Evolutionary conservation across 2,888 invertebrate species (phyloP).

Genomic region (Eumacrocentrus americanus): DNA sequence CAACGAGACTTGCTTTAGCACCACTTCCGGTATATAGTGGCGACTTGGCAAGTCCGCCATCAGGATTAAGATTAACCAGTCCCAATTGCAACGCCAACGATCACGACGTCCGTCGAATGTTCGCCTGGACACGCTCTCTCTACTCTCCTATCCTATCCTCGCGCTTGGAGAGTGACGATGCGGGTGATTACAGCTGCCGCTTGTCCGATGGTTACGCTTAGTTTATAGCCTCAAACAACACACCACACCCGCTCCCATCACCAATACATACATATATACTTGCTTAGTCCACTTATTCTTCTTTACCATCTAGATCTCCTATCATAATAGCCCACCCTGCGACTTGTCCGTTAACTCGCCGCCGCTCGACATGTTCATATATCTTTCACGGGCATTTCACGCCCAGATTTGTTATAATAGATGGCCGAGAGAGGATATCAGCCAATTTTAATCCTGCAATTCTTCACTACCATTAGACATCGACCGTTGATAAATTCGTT

Average conservation of each 20-base stretch:
- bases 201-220: constrained; percentile 20
- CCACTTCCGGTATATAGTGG: background rate
- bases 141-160: background rate
- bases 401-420: constrained; percentile 33
- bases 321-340: constrained; percentile 31
- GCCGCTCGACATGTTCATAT: constrained; percentile 16
- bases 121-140: background rate
- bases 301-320: constrained; percentile 21
- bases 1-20: background rate
- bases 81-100: constrained; percentile 11
- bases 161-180: constrained; percentile 1
- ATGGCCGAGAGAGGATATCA: constrained; percentile 1
- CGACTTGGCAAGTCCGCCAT: background rate
- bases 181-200: constrained; percentile 23
- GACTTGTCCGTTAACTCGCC: constrained; percentile 9
- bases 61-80: constrained; percentile 14
- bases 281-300: constrained; percentile 22
- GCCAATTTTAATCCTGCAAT: background rate
- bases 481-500: too few species aligned
- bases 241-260: constrained; percentile 29
- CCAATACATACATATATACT: background rate
- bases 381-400: constrained; percentile 28
- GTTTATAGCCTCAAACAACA: constrained; percentile 26
- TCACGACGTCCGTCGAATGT: constrained; percentile 11
- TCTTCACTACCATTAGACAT: too few species aligned